Evolutionary conservation across 2,797 vertebrate genomes (phyloP), one percentile per base, ranked within the genome.

Genomic region (Sebastes kiyomatsui): DNA sequence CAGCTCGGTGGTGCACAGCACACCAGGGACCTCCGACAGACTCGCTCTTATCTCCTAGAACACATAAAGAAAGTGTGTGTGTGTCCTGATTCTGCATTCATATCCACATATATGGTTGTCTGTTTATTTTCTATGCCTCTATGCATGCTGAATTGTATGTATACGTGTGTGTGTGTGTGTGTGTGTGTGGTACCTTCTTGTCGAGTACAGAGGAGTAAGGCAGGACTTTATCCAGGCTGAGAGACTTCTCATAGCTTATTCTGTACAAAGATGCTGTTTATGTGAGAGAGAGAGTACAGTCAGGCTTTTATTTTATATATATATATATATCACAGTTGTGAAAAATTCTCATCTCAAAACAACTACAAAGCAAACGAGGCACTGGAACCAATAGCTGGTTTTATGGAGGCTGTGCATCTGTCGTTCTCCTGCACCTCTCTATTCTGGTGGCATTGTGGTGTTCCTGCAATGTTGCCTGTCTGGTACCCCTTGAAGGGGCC

Each of bases 231-330:
- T 97, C 97, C 92, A 98, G 83, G 73, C 93, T 92, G 60, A 94
- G 92, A 75, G 93, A 90, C 88, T 97, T 96, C 67, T 95, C 88
- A 78, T 96, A 97, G 65, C 96, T 93, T 81, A 94, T 96, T 93
- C 96, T 97, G 91, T 97, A 97, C 49, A 98, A 81, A 77, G 97
- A 98, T 32, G 97, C 98, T 99, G 89, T 85, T 70, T 27, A 59
- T 46, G 30, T 52, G n/a, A 30, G 27, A 46, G 28, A 80, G 13
- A 52, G 18, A 65, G 61, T 27, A 69, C 18, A 74, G 33, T 58
- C 16, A 71, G 59, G 70, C 56, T 54, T 72, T 71, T 70, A 59
- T 59, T 64, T 33, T 32, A 65, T 64, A 6, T 42, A 16, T 42
- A 42, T 38, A 14, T 16, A 42, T 42, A 16, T 35, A 71, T 68